phyloP scores from a whole-genome alignment of 1,140 invertebrate genomes.

The Armadillidium nasatum region DNA sequence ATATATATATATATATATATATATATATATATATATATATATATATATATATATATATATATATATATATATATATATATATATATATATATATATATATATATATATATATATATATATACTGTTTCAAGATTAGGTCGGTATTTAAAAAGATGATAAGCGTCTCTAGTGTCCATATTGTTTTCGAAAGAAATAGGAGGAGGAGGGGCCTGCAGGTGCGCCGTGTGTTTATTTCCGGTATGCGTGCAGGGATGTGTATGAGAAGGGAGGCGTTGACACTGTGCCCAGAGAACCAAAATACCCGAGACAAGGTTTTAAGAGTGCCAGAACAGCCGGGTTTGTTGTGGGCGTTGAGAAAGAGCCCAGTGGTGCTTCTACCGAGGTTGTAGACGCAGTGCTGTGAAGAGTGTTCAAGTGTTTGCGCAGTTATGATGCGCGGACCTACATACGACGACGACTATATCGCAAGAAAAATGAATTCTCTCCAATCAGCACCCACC shows the following conservation, averaged over 20 bases:
- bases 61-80: too few species aligned
- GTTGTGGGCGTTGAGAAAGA: neutral
- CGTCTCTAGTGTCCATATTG: too few species aligned
- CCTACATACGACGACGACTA: neutral
- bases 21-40: too few species aligned
- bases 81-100: too few species aligned
- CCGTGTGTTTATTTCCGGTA: neutral
- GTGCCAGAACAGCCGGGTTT: neutral
- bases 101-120: too few species aligned
- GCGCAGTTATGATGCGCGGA: neutral
- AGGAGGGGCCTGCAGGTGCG: neutral
- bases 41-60: too few species aligned
- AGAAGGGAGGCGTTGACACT: neutral
- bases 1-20: too few species aligned
- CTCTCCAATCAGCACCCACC: neutral
- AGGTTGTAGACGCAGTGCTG: neutral
- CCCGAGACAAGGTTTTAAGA: neutral
- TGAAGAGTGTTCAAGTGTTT: neutral
- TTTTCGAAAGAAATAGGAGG: too few species aligned
- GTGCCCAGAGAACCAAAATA: neutral
- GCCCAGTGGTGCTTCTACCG: neutral
- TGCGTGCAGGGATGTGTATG: neutral
- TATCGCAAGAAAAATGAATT: neutral
- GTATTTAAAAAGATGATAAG: too few species aligned
- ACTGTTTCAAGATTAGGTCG: too few species aligned